phyloP scores from a whole-genome alignment of 30 jellyfish, hydroid and myxozoan genomes.

The Pseudorhiza aurosa region DNA sequence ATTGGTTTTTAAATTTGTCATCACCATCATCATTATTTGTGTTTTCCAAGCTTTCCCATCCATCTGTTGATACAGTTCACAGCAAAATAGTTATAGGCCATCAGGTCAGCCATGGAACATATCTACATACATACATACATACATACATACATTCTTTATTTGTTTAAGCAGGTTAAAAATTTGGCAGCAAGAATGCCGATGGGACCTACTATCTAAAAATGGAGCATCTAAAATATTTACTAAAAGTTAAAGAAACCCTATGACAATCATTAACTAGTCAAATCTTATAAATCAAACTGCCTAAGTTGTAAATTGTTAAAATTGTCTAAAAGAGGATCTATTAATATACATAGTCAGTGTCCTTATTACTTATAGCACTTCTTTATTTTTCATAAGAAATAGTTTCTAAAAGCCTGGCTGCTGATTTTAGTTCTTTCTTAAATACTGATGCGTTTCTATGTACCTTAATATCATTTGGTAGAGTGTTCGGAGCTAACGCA shows the following conservation, averaged over 20 bases:
- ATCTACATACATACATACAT: too few species aligned
- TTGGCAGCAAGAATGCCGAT: slow-evolving; percentile 19
- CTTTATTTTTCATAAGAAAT: slow-evolving; percentile 30
- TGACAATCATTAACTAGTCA: slow-evolving; percentile 4
- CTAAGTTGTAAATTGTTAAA: slow-evolving; percentile 12
- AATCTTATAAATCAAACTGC: slow-evolving; percentile 5
- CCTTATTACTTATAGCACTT: slow-evolving; percentile 21
- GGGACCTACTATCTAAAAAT: slow-evolving; percentile 11
- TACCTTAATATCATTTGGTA: slow-evolving; percentile 28
- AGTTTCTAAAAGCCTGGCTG: slow-evolving; percentile 35
- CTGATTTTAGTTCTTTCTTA: slow-evolving; percentile 31
- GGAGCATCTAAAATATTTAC: too few species aligned
- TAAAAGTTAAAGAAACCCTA: slow-evolving; percentile 7
- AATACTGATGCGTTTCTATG: slow-evolving; percentile 43
- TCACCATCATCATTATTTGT: too few species aligned
- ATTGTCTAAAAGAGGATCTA: slow-evolving; percentile 27
- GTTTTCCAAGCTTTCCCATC: too few species aligned
- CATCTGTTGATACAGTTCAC: too few species aligned
- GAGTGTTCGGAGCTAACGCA: slow-evolving; percentile 46
- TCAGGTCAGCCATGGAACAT: too few species aligned
- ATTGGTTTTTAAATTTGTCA: too few species aligned
- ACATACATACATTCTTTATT: too few species aligned
- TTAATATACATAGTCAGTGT: slow-evolving; percentile 7
- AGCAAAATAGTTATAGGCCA: too few species aligned
- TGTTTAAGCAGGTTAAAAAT: too few species aligned